Percentiles rank a stretch among this genome's conserved stretches.
Conservation (phyloP, 2,113 vertebrate genomes). For the Indicator indicator region DNA sequence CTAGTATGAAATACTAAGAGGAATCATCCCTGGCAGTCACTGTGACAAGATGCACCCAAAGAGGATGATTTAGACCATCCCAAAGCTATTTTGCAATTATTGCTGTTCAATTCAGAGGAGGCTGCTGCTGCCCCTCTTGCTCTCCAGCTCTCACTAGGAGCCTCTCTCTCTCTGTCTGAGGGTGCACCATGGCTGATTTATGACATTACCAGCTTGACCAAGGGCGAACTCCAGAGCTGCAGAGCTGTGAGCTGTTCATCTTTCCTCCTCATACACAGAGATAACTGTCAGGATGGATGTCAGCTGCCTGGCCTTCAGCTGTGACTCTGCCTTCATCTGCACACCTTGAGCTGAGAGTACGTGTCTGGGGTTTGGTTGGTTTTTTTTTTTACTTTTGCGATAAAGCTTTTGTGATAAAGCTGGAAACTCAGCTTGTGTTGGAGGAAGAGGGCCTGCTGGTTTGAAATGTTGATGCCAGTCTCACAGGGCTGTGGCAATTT, state of each 20-base stretch:
- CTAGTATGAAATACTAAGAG: background rate
- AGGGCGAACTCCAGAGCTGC: background rate
- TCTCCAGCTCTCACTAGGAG: background rate
- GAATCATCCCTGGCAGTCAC: background rate
- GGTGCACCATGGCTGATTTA: background rate
- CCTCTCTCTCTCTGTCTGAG: background rate
- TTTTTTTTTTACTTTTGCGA: too few species aligned
- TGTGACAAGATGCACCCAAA: background rate
- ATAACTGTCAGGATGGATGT: background rate
- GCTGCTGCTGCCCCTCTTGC: background rate
- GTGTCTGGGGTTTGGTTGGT: background rate
- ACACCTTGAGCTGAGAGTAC: background rate
- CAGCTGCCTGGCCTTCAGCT: background rate
- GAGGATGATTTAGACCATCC: rapidly evolving
- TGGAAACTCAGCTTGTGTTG: background rate
- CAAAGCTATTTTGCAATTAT: background rate
- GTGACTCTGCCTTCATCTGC: background rate
- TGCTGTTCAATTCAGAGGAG: background rate
- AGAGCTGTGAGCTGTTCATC: background rate
- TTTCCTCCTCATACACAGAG: background rate
- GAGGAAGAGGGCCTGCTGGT: background rate
- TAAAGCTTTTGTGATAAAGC: background rate
- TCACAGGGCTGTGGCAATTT: background rate
- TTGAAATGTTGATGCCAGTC: background rate
- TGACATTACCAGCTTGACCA: background rate